Evolutionary conservation across 2,113 vertebrate genomes (phyloP).

Genomic region (Atrichornis clamosus): DNA sequence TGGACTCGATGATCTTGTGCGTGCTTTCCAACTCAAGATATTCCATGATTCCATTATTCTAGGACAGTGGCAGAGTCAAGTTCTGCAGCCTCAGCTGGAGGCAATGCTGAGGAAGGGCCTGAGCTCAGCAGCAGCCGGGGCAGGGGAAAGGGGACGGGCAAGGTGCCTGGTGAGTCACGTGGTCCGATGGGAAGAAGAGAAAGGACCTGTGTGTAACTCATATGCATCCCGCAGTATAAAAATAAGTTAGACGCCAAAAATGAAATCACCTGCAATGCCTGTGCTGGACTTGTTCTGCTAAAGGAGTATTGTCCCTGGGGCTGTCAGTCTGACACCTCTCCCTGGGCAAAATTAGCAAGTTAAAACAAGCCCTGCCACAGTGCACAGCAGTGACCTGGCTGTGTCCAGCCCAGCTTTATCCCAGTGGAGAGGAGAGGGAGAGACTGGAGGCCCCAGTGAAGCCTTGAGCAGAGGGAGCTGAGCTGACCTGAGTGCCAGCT

Average conservation of each 20-base stretch:
- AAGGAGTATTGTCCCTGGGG: not conserved
- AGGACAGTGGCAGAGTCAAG: accelerated
- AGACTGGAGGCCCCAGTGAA: accelerated
- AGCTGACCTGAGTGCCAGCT: not conserved
- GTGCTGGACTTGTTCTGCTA: not conserved
- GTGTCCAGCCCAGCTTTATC: not conserved
- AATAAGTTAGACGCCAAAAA: not conserved
- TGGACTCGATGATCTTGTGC: accelerated
- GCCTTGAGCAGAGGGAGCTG: not conserved
- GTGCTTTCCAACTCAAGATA: not conserved
- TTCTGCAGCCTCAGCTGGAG: not conserved
- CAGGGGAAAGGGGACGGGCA: accelerated
- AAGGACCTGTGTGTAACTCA: not conserved
- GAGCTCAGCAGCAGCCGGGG: accelerated
- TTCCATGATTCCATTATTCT: not conserved
- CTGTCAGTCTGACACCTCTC: not conserved
- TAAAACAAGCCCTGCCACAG: not conserved
- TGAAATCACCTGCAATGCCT: not conserved
- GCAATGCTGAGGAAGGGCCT: not conserved
- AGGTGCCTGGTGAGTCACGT: not conserved
- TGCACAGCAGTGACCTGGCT: accelerated
- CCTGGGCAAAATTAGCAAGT: not conserved
- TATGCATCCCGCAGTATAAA: not conserved
- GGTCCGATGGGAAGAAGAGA: not conserved
- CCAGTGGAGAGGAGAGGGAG: not conserved